Evolutionary conservation across 92 coral and sea anemone genomes (phyloP), one percentile per base, ranked within the genome.

Genomic region (Porites cylindrica): DNA sequence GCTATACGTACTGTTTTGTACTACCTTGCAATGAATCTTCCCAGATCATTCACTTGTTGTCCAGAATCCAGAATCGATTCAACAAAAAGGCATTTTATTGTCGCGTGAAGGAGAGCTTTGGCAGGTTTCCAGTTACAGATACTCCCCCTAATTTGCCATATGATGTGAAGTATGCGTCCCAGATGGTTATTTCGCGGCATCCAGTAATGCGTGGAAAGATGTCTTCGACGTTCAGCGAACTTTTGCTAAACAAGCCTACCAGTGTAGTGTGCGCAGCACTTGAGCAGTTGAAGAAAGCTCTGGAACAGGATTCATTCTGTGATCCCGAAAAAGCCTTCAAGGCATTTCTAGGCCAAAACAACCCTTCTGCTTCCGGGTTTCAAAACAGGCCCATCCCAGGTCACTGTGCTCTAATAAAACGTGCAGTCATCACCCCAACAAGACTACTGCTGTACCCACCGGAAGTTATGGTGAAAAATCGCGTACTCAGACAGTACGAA

Each of bases 381-480:
- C 82, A 88, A n/a, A 66, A 75, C 2, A 81, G 86, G 82, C 83
- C 82, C 7, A 88, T 92, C 12, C 99, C 99, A 29, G 85, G 93
- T 38, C 98, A 97, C 69, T 97, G 98, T 73, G 97, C 98, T 59
- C 91, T 91, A 12, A 91, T 97, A 63, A 97, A 91, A 72, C 96
- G 99, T 47, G 97, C 96, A 77, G 96, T 95, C 63, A 89, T 97
- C 85, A 95, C 98, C 67, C 99, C 99, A 11, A 97, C 97, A n/a
- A 88, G 98, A 19, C 90, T 93, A 4, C 80, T 97, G 5, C 90
- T 93, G 50, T 90, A 91, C 8, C 93, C 98, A 21, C 88, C 95
- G 79, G 99, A 97, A 85, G 90, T 97, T 70, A 95, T 95, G 94
- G 94, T 87, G 20, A 96, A 95, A 83, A 97, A 97, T 79, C 98